phyloP scores from a whole-genome alignment of 2,888 invertebrate species.

The Drosophila formosana region DNA sequence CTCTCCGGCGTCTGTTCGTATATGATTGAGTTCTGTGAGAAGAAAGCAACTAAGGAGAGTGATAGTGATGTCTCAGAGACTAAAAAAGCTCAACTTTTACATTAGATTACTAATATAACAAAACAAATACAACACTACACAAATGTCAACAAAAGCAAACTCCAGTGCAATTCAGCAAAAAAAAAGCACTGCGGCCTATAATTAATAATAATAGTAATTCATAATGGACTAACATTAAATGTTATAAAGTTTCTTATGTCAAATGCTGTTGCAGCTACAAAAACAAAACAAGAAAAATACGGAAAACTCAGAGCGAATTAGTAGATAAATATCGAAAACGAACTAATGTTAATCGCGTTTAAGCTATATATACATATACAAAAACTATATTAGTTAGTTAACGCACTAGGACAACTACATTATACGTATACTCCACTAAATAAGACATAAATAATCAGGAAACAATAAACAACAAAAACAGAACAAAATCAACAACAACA shows the following conservation, averaged over 20 bases:
- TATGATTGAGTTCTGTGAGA: constrained; percentile 83
- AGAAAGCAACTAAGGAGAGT: constrained; percentile 82
- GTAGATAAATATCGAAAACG: constrained; percentile 57
- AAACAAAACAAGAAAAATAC: constrained; percentile 27
- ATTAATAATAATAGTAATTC: constrained; percentile 20
- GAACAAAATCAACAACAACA: constrained; percentile 8
- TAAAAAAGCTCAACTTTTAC: constrained; percentile 80
- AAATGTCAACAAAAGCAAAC: constrained; percentile 23
- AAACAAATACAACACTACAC: constrained; percentile 12
- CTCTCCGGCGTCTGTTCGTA: constrained; percentile 88
- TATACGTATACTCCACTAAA: constrained; percentile 47
- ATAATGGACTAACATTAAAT: constrained; percentile 72
- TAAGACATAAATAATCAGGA: constrained; percentile 11
- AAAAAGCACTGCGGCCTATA: constrained; percentile 49
- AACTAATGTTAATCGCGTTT: constrained; percentile 31
- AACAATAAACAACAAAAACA: not conserved
- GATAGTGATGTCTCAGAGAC: constrained; percentile 83
- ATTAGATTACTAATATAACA: constrained; percentile 65
- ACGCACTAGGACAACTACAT: constrained; percentile 59
- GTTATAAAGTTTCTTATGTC: constrained; percentile 76
- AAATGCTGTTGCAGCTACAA: constrained; percentile 72
- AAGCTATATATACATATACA: constrained; percentile 40
- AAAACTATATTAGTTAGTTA: constrained; percentile 44
- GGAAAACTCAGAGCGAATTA: constrained; percentile 59
- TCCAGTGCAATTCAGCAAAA: constrained; percentile 51